Base-by-base conservation (phyloP, 1,140 invertebrate species). In the Lepidostoma basale region DNA sequence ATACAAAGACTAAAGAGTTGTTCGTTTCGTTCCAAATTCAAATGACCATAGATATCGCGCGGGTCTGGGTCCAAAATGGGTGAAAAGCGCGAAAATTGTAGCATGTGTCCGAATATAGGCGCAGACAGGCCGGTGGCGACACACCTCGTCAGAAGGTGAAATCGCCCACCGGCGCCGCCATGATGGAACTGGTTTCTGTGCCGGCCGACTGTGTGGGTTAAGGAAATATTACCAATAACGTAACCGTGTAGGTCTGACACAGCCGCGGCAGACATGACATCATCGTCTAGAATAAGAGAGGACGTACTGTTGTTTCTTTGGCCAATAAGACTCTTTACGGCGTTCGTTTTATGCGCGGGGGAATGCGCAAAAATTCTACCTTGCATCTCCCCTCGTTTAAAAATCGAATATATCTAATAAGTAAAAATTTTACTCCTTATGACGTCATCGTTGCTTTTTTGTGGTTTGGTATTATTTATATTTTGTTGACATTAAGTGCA, bases 141-240 rank as follows among this genome's bases (percentile, higher is more conserved):
- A 59, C 54, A 59, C 49, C 49, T 54, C 49, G 49, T 3, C 9
- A 14, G 54, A 59, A 59, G 54, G 54, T 59, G 54, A 59, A 59
- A 59, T 59, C 54, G 54, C 54, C 54, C 54, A 59, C 54, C 9
- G 26, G 10, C 14, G 14, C 30, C 20, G 54, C 54, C 54, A 39
- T 40, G 54, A 39, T 22, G 33, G 36, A 59, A 59, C 54, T 18
- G 54, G 54, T 56, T 59, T 40, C 22, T 18, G 16, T 22, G 33
- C 33, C 20, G 30, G 26, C 33, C 20, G 30, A 14, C 36, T 23
- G 54, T 59, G 54, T 59, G 54, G 54, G 54, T 40, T 20, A 59
- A 28, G 23, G 33, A 59, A 59, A 23, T 59, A 59, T 59, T 59
- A 59, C 54, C 54, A 40, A 59, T 59, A 36, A 59, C 30, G 54